Evolutionary conservation across 2,888 invertebrate species (phyloP), one percentile per base, ranked within the genome.

Genomic region (Heliconius cydno): DNA sequence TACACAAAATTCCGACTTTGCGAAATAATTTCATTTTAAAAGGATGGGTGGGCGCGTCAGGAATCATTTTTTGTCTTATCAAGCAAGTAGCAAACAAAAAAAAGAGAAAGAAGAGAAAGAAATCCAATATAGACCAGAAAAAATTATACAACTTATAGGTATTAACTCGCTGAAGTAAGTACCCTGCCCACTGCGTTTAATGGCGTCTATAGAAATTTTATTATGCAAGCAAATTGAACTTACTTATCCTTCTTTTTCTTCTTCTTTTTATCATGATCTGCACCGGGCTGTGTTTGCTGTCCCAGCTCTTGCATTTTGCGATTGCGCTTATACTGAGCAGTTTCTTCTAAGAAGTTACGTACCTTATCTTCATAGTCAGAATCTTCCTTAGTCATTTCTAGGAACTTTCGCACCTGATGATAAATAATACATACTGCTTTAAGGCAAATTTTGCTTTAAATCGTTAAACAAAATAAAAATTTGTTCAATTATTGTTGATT

Each of bases 301-400:
- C 95, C 95, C 22, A 96, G 91, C 85, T 97, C 96, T 85, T 97
- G 96, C 92, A 95, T 95, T 90, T 96, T 97, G 87, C 96, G 96
- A 87, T 96, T 97, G 84, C 96, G 96, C 88, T 97, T 97, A 95
- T 97, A 98, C 87, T 97, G 97, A 52, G 97, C 97, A 0, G 97
- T 97, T 86, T 98, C 98, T 87, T 97, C 97, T 79, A 98, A 94
- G 90, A 98, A 97, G 90, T 97, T 98, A n/a, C 98, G 96, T 80
- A 98, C 98, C 95, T 97, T 97, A 81, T 97, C 97, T 90, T 98
- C 97, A 86, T 98, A 98, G 89, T 98, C 98, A 0, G 97, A 97
- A 87, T 98, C 98, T 84, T 97, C 97, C 89, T 97, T 97, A 4
- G 97, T 97, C 91, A 97, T 97, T 85, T 97, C 97, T 83, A 98